phyloP scores from a whole-genome alignment of 2,113 vertebrate genomes.

The cattle (Bos taurus) region ARS-UCD2.0 NC_037338.1:84156001-84156500 shows the following conservation, averaged over 20 bases:
- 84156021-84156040: not conserved
- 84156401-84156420: not conserved
- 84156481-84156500: not conserved
- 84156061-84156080: not conserved
- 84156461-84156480: not conserved
- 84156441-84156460: fast-evolving
- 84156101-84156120: not conserved
- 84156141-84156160: not conserved
- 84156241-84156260: not conserved
- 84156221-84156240: not conserved
- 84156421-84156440: not conserved
- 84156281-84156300: not conserved
- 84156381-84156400: not conserved
- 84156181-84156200: not conserved
- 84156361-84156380: not conserved
- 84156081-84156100: not conserved
- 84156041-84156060: not conserved
- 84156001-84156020: not conserved
- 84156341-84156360: not conserved
- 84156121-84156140: not conserved
- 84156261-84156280: not conserved
- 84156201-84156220: not conserved
- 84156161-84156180: not conserved
- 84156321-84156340: not conserved
- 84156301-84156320: not conserved